These are phyloP conservation scores for Lepidocyrtoides sp. DNA, from an alignment of 2,888 invertebrate genomes.

Conservation along the genomic window DNA sequence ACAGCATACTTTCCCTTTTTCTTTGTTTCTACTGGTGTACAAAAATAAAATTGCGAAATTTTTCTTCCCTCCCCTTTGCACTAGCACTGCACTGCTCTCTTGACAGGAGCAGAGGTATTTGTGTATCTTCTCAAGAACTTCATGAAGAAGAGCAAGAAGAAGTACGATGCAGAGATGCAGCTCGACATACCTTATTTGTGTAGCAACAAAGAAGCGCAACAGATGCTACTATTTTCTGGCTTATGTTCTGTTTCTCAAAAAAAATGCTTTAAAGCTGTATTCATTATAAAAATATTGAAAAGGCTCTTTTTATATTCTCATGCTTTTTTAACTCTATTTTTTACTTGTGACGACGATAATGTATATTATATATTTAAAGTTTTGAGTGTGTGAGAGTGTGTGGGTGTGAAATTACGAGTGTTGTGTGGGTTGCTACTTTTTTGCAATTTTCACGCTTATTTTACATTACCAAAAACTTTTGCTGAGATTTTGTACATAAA, in stretches of 20 bases:
- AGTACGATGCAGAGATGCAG: neutral
- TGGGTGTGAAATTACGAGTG: conserved; percentile 35
- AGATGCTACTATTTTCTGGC: conserved; percentile 48
- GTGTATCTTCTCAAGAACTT: conserved; percentile 36
- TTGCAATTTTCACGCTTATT: conserved; percentile 39
- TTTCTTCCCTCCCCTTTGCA: conserved; percentile 15
- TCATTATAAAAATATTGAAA: neutral
- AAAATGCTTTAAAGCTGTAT: neutral
- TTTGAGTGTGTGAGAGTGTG: conserved; percentile 32
- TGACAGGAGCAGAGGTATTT: conserved; percentile 38
- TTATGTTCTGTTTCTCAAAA: neutral
- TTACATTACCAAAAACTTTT: neutral
- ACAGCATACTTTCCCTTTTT: conserved; percentile 30
- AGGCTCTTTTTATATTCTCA: neutral
- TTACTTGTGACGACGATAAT: neutral
- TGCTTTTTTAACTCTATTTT: conserved; percentile 19
- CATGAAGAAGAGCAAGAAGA: conserved; percentile 12
- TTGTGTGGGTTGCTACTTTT: conserved; percentile 36
- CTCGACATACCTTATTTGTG: conserved; percentile 6
- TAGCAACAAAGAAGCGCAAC: conserved; percentile 44
- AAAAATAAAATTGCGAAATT: neutral
- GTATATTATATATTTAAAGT: neutral
- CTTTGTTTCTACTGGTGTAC: neutral
- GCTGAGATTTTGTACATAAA: neutral
- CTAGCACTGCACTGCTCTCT: conserved; percentile 32